Evolutionary conservation across 2,797 vertebrate genomes (phyloP).

Genomic region (Australoheros facetus): DNA sequence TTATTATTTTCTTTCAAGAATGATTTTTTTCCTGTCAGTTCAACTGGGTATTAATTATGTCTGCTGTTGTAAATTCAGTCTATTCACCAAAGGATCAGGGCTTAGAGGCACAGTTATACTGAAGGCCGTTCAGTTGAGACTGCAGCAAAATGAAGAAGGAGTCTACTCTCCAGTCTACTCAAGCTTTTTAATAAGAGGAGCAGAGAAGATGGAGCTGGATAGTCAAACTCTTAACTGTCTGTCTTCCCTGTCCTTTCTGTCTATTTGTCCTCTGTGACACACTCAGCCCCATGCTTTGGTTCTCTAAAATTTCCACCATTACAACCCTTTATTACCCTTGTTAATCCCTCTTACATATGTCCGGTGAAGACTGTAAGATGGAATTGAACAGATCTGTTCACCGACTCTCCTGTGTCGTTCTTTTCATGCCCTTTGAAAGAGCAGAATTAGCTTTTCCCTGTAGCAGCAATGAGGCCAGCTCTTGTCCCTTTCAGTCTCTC

Average conservation of each 20-base stretch:
- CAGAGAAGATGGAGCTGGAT: constrained; percentile 26
- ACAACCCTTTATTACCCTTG: constrained; percentile 64
- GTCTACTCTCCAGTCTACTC: constrained; percentile 11
- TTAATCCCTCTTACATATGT: constrained; percentile 71
- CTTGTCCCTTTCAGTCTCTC: constrained; percentile 71
- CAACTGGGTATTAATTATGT: constrained; percentile 68
- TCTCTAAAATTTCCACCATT: constrained; percentile 53
- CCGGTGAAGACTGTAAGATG: constrained; percentile 52
- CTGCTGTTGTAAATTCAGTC: constrained; percentile 57
- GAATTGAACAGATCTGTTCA: constrained; percentile 68
- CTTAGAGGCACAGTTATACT: constrained; percentile 36
- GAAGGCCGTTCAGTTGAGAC: constrained; percentile 53
- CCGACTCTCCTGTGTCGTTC: constrained; percentile 47
- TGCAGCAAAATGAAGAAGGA: constrained; percentile 43
- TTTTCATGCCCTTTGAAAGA: constrained; percentile 71
- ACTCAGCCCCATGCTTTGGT: constrained; percentile 26
- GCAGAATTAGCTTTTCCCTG: constrained; percentile 68
- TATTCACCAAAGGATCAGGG: constrained; percentile 48
- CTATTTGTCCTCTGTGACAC: constrained; percentile 33
- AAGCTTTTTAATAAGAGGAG: constrained; percentile 44
- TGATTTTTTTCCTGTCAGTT: constrained; percentile 44
- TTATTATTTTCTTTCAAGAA: constrained; percentile 18
- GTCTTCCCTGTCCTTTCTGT: constrained; percentile 17
- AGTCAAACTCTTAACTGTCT: constrained; percentile 19
- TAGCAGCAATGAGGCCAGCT: constrained; percentile 63